Base-by-base conservation (phyloP, 2,113 vertebrate species). In the Cyphomyrus plagiostoma region DNA sequence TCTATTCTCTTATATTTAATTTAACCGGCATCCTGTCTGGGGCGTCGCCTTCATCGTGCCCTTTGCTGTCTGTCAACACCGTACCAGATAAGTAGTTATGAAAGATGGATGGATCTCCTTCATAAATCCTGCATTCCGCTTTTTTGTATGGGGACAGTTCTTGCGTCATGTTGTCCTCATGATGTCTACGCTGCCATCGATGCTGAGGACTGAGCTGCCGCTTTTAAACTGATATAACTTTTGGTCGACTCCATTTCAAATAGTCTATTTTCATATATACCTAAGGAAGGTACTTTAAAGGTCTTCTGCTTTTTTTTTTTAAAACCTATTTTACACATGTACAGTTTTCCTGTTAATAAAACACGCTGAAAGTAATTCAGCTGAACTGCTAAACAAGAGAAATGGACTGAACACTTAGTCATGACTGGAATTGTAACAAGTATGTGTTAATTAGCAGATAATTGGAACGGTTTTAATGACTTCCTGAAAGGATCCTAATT, bases 401-500 rank as follows among this genome's bases (percentile, higher is more conserved):
- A 50, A 49, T 15, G 62, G 56, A n/a, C 30, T 53, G 88, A 89
- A 42, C 49, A 91, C 89, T 91, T 90, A 93, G 93, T 94, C 95
- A 94, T 94, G 93, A 94, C 93, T 94, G 92, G 89, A 90, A 90
- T 94, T 95, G 95, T 95, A 93, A 94, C 94, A 89, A 94, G 94
- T 91, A 89, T 94, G 93, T 93, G 92, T 92, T 95, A 95, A 96
- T 96, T 96, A 96, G 94, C 91, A 88, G 90, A 92, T 95, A 96
- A 96, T 92, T 95, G 95, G 96, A 94, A 93, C 94, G 94, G 94
- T 94, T 95, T 94, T 95, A 95, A 96, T 94, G 94, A 95, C 93
- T 92, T 93, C 93, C 87, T 62, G 89, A 84, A 56, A 62, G 77
- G 52, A 89, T 58, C 80, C 53, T 89, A 89, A 89, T 89, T 89